These are phyloP conservation scores for Pristionchus fissidentatus DNA, from an alignment of 2,888 invertebrate genomes.

Conservation along the genomic window DNA sequence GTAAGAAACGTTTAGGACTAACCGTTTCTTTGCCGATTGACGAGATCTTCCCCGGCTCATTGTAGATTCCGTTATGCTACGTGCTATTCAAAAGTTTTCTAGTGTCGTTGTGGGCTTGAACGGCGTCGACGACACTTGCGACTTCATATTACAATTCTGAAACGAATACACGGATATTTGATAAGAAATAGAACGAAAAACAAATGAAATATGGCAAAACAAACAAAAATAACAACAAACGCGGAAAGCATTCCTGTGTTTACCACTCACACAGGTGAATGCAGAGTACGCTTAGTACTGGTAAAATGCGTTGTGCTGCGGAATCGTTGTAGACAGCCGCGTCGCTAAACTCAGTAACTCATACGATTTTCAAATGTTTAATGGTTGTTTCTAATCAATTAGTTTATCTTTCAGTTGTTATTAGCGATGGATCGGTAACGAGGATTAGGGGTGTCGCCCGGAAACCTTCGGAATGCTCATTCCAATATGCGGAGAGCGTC, in stretches of 20 bases:
- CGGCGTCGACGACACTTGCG: no score
- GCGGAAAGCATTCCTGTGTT: background rate
- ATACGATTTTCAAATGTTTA: background rate
- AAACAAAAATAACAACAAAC: background rate
- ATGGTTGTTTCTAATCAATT: background rate
- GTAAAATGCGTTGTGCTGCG: background rate
- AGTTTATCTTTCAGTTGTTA: background rate
- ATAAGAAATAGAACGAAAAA: background rate
- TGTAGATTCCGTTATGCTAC: no score
- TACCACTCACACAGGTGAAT: background rate
- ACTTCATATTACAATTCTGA: no score
- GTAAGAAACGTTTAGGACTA: no score
- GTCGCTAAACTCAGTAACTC: background rate
- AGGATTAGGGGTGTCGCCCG: background rate
- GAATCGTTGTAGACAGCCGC: background rate
- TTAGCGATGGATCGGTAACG: background rate
- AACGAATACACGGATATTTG: no score
- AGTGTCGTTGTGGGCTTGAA: no score
- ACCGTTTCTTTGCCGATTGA: no score
- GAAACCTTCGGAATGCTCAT: slow-evolving; percentile 56
- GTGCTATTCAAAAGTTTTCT: no score
- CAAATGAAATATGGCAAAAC: background rate
- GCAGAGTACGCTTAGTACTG: no score
- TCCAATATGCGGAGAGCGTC: slow-evolving; percentile 60
- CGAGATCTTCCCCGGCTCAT: no score